Evolutionary conservation across 2,888 invertebrate genomes (phyloP).

Genomic region (Tenthredo livida): DNA sequence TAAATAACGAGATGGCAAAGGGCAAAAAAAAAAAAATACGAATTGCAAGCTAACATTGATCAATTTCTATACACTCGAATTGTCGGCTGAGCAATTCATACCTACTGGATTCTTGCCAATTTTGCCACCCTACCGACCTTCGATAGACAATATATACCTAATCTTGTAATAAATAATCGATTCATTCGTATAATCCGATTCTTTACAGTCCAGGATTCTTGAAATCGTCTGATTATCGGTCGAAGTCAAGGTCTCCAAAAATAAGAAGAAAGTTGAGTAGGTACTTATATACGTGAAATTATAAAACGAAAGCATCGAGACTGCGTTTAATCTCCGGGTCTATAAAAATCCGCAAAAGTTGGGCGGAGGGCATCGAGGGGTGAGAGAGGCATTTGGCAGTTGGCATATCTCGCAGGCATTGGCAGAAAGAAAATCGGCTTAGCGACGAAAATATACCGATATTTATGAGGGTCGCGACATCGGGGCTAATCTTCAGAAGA

Average conservation of each 20-base stretch:
- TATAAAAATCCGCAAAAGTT: slow-evolving; percentile 68
- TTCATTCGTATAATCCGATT: slow-evolving; percentile 8
- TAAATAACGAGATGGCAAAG: slow-evolving; percentile 65
- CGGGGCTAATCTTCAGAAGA: slow-evolving; percentile 76
- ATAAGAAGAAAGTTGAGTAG: slow-evolving; percentile 46
- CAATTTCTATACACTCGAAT: neutral
- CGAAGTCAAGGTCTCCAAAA: slow-evolving; percentile 28
- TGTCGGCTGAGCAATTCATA: neutral
- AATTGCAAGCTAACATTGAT: neutral
- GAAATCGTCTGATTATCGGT: slow-evolving; percentile 24
- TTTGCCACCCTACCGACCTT: neutral
- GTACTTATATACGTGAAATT: neutral
- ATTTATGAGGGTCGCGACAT: slow-evolving; percentile 78
- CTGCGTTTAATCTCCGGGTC: slow-evolving; percentile 75
- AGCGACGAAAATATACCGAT: slow-evolving; percentile 76
- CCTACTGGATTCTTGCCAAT: slow-evolving; percentile 26
- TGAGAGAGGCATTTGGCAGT: slow-evolving; percentile 69
- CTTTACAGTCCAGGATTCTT: neutral
- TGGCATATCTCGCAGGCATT: slow-evolving; percentile 74
- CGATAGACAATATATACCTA: neutral
- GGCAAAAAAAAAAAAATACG: neutral
- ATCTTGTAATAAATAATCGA: slow-evolving; percentile 42
- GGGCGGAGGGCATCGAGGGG: slow-evolving; percentile 45
- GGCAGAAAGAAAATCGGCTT: slow-evolving; percentile 77
- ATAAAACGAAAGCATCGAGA: slow-evolving; percentile 41